These are phyloP conservation scores for Xiphias gladius DNA, from an alignment of 2,113 vertebrate genomes.

Conservation along the genomic window DNA sequence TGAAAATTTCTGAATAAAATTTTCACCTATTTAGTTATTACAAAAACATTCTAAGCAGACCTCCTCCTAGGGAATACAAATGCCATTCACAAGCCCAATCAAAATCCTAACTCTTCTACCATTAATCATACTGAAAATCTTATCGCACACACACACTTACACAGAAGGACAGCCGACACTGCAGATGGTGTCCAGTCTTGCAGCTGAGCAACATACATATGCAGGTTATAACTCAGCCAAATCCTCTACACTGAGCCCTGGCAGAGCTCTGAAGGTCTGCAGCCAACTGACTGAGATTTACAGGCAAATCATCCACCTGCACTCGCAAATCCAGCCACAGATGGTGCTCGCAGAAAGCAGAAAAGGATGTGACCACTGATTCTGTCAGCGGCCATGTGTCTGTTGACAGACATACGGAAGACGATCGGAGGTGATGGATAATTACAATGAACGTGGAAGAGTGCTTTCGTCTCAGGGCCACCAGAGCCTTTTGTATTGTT, in stretches of 20 bases:
- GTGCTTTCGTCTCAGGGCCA: conserved; percentile 30
- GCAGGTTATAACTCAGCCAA: conserved; percentile 60
- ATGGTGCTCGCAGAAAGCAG: conserved; percentile 41
- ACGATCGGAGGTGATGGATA: background rate
- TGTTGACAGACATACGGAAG: conserved; percentile 33
- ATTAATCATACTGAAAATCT: conserved; percentile 2
- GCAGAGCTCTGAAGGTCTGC: conserved; percentile 44
- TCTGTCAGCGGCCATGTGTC: conserved; percentile 21
- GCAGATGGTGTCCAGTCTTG: conserved; percentile 62
- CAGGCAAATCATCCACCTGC: conserved; percentile 66
- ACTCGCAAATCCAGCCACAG: conserved; percentile 56
- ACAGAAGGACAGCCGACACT: conserved; percentile 21
- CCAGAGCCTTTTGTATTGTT: conserved; percentile 13
- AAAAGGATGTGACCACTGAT: conserved; percentile 13
- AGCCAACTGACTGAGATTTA: conserved; percentile 66
- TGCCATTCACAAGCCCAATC: background rate
- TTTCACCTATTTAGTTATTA: background rate
- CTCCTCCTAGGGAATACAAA: background rate
- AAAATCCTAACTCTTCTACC: conserved; percentile 7
- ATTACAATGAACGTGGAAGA: background rate
- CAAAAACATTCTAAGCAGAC: background rate
- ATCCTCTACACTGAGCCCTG: conserved; percentile 53
- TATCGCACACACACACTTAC: background rate
- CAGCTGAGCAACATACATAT: conserved; percentile 58
- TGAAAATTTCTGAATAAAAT: background rate